Conservation (phyloP, 2,113 vertebrate genomes). For the Osmerus eperlanus region DNA sequence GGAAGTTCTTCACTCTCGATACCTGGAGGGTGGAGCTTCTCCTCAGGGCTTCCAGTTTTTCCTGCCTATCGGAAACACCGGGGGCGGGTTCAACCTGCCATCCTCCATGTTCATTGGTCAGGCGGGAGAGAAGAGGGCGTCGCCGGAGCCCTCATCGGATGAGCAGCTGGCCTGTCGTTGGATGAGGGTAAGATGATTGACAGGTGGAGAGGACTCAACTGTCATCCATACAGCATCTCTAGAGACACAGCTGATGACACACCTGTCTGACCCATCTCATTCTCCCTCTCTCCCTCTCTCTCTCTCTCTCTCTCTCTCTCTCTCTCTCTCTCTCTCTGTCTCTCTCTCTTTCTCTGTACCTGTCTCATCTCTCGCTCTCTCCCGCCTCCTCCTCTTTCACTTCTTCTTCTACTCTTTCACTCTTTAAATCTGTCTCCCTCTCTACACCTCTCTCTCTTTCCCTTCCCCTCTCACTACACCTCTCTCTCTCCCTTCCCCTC, state of each 20-base stretch:
- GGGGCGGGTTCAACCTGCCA: slow-evolving; percentile 78
- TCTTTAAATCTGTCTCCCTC: background rate
- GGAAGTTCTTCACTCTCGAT: slow-evolving; percentile 78
- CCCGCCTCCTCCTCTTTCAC: background rate
- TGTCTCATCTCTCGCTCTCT: background rate
- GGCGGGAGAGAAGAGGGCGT: slow-evolving; percentile 77
- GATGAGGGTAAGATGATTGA: slow-evolving; percentile 81
- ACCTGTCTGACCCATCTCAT: background rate
- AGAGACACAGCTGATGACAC: too few species aligned
- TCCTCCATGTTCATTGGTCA: slow-evolving; percentile 77
- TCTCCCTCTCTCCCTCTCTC: background rate
- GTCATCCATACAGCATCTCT: too few species aligned
- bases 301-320: background rate
- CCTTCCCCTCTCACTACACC: background rate
- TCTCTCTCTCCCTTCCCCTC: slow-evolving; percentile 1
- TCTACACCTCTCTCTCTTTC: background rate
- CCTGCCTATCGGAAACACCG: slow-evolving; percentile 75
- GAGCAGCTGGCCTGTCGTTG: slow-evolving; percentile 88
- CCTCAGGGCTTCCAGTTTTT: slow-evolving; percentile 84
- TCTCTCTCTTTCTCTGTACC: slow-evolving; percentile 3
- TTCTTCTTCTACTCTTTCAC: background rate
- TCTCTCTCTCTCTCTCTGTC: slow-evolving; percentile 5
- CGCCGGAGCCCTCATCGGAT: slow-evolving; percentile 77
- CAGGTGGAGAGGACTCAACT: background rate
- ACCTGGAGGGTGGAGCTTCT: slow-evolving; percentile 75